phyloP scores from a whole-genome alignment of 2,113 vertebrate species.

The Quiscalus mexicanus region DNA sequence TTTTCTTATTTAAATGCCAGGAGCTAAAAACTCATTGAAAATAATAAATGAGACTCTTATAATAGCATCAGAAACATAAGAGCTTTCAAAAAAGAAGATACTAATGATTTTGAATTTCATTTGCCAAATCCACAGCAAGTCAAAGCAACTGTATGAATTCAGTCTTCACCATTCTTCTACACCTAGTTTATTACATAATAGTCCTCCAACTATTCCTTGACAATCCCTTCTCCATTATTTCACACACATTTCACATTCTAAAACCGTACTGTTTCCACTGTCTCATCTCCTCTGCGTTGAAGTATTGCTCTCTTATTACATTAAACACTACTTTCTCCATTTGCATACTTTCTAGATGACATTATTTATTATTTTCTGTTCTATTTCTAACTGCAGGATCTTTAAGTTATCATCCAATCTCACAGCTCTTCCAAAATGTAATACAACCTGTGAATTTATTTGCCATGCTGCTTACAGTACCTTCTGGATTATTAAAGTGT shows the following conservation, averaged over 20 bases:
- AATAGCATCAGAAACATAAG: not conserved
- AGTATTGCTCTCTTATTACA: not conserved
- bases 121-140: not conserved
- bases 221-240: not conserved
- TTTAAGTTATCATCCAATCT: constrained; percentile 26
- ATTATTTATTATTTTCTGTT: constrained; percentile 27
- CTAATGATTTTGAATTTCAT: not conserved
- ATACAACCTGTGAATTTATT: constrained; percentile 25
- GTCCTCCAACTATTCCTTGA: not conserved
- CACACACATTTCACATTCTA: not conserved
- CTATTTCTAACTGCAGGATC: not conserved
- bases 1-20: not conserved
- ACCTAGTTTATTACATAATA: not conserved
- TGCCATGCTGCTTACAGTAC: not conserved
- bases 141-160: not conserved
- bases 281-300: not conserved
- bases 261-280: not conserved
- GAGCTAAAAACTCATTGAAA: not conserved
- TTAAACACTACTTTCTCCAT: not conserved
- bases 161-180: not conserved
- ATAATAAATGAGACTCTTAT: not conserved
- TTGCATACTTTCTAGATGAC: not conserved
- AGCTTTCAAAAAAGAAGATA: not conserved
- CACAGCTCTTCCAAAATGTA: constrained; percentile 14
- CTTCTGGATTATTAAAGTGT: constrained; percentile 39